Conservation (phyloP, 2,113 vertebrate species). For the Paraplagusia blochii region DNA sequence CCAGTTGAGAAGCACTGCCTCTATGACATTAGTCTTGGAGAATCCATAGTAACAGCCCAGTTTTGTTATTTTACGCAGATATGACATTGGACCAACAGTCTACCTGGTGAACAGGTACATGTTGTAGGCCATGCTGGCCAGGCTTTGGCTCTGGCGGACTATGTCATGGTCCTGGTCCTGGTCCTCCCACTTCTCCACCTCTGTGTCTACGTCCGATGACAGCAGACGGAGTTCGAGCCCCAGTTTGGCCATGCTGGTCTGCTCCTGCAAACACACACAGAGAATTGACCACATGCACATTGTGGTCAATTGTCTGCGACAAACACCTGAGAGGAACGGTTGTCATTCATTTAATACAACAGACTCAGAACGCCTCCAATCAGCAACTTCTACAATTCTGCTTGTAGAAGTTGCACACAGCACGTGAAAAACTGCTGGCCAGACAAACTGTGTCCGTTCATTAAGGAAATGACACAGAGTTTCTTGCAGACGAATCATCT, state of each 20-base stretch:
- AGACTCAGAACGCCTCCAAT: conserved; percentile 24
- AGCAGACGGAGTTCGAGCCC: conserved; percentile 91
- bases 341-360: conserved; percentile 15
- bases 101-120: conserved; percentile 98
- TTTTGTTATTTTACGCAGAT: background rate
- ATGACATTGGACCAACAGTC: background rate
- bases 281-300: background rate
- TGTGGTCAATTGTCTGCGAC: no score
- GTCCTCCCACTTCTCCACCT: conserved; percentile 94
- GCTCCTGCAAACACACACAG: conserved; percentile 78
- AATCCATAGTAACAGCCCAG: no score
- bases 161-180: conserved; percentile 91
- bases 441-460: conserved; percentile 42
- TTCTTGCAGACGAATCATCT: conserved; percentile 41
- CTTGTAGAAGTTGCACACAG: conserved; percentile 8
- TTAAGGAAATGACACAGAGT: conserved; percentile 32
- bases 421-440: conserved; percentile 22
- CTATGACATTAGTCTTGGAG: no score
- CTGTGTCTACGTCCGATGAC: conserved; percentile 87
- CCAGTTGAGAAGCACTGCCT: no score
- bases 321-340: background rate
- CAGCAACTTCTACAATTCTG: conserved; percentile 24
- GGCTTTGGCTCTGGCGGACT: conserved; percentile 81
- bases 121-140: conserved; percentile 93
- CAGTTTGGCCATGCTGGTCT: conserved; percentile 87